These are phyloP conservation scores for Drosophila kikkawai DNA, from an alignment of 1,140 invertebrate genomes.

Conservation along the genomic window DNA sequence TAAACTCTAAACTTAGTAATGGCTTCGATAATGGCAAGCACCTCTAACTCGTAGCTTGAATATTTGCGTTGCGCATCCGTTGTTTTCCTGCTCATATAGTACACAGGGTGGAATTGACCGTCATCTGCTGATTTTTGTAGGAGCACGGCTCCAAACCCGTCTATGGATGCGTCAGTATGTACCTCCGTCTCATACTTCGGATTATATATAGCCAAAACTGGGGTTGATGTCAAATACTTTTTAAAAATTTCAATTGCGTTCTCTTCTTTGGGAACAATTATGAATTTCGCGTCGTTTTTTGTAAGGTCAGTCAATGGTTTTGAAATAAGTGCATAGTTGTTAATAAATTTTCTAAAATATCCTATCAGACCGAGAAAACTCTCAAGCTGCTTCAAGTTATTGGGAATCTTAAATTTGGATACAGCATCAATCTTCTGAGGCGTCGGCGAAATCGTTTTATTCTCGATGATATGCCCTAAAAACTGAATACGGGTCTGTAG, in stretches of 20 bases:
- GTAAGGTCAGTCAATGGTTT: neutral
- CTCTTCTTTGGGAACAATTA: no score
- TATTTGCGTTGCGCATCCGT: no score
- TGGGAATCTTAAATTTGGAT: neutral
- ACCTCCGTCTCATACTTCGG: neutral
- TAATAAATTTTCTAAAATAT: slow-evolving; percentile 22
- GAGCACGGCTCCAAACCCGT: neutral
- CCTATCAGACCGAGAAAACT: slow-evolving; percentile 28
- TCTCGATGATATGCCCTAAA: no score
- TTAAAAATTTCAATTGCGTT: neutral
- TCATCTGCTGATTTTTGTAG: neutral
- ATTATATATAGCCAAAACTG: slow-evolving; percentile 5
- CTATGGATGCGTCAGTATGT: neutral
- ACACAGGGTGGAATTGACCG: no score
- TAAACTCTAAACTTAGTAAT: no score
- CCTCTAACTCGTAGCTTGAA: no score
- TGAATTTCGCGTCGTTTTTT: neutral
- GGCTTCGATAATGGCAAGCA: no score
- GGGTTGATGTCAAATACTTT: neutral
- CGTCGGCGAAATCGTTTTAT: no score
- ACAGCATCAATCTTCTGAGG: neutral
- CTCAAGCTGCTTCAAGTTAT: slow-evolving; percentile 10
- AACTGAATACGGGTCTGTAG: no score
- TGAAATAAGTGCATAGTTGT: neutral
- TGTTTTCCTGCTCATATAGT: no score